Percentiles rank a stretch among this genome's conserved stretches.
phyloP scores from a whole-genome alignment of 2,888 invertebrate species.

The Barypeithes pellucidus region DNA sequence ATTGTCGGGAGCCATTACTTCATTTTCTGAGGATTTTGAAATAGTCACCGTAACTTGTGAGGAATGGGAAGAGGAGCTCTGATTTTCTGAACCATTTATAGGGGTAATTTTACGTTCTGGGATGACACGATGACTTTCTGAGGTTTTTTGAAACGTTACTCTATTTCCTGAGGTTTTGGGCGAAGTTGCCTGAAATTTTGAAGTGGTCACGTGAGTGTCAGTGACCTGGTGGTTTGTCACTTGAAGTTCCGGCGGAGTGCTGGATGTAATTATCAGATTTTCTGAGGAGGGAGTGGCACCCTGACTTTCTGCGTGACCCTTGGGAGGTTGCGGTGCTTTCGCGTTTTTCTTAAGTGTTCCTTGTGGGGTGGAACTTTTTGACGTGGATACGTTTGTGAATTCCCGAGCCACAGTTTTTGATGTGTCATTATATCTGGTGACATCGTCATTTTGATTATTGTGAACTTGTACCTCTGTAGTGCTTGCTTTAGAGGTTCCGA shows the following conservation, averaged over 20 bases:
- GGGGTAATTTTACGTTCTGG: neutral
- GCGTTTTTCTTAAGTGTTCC: neutral
- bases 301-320: neutral
- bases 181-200: neutral
- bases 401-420: conserved; percentile 7
- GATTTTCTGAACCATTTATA: too few relatives aligned
- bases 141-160: neutral
- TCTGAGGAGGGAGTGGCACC: neutral
- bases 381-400: neutral
- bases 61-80: too few relatives aligned
- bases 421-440: conserved; percentile 3
- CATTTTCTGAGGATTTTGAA: too few relatives aligned
- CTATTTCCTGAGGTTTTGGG: neutral
- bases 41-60: too few relatives aligned
- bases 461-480: conserved; percentile 1
- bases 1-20: too few relatives aligned
- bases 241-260: neutral
- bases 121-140: neutral
- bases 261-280: neutral
- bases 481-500: neutral
- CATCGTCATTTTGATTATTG: neutral
- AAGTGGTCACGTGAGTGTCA: neutral
- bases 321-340: conserved; percentile 2
- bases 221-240: neutral
- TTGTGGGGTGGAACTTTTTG: conserved; percentile 10